Conservation (phyloP, 2,797 vertebrate species). For the Tiaroga cobitis region DNA sequence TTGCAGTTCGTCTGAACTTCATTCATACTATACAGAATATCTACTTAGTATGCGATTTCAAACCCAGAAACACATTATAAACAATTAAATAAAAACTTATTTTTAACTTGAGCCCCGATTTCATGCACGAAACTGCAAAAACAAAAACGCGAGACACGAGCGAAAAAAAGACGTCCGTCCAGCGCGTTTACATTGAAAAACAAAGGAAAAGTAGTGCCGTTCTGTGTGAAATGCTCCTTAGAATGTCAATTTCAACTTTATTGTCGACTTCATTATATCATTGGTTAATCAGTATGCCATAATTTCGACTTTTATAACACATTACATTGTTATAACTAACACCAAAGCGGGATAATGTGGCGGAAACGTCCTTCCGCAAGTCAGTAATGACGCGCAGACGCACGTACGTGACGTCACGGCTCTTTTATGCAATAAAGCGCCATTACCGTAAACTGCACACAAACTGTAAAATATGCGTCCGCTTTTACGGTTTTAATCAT, state of each 20-base stretch:
- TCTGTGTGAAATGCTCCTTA: no score
- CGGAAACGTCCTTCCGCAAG: background rate
- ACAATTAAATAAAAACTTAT: no score
- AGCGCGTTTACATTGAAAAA: no score
- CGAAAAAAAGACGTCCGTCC: no score
- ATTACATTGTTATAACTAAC: no score
- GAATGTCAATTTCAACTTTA: background rate
- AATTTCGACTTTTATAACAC: background rate
- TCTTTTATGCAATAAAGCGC: background rate
- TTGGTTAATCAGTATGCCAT: no score
- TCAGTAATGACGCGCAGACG: background rate
- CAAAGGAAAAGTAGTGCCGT: no score
- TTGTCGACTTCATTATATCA: background rate
- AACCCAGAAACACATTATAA: no score
- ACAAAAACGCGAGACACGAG: no score
- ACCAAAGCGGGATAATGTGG: background rate
- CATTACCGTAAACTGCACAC: background rate
- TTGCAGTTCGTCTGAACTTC: background rate
- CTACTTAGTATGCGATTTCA: no score
- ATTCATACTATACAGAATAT: background rate
- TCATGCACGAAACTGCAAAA: no score
- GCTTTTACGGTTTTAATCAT: fast-evolving
- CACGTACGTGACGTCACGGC: background rate
- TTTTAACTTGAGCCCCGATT: no score
- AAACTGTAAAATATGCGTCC: background rate